Evolutionary conservation across 2,113 vertebrate genomes (phyloP).

Genomic region (Etheostoma cragini): DNA sequence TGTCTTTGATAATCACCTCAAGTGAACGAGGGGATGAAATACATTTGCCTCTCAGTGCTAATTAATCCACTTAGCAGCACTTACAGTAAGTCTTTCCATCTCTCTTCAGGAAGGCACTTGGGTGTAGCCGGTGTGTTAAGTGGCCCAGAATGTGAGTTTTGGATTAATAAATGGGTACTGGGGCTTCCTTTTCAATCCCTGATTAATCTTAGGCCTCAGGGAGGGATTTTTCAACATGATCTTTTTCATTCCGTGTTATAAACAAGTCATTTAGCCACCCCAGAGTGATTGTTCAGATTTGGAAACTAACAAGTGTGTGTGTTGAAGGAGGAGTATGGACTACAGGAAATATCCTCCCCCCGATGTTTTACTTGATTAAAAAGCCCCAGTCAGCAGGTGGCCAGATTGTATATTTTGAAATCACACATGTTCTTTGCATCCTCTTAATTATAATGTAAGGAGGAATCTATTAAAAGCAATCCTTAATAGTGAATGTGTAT

Average conservation of each 20-base stretch:
- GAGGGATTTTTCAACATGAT: conserved; percentile 38
- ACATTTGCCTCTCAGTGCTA: conserved; percentile 1
- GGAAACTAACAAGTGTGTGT: conserved; percentile 2
- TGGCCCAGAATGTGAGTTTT: background rate
- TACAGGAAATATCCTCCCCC: background rate
- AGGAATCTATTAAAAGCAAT: background rate
- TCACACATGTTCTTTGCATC: background rate
- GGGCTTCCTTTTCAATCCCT: conserved; percentile 6
- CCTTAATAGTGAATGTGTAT: background rate
- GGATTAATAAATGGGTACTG: conserved; percentile 23
- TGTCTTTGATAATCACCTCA: conserved; percentile 20
- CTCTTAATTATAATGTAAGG: background rate
- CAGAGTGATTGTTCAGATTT: conserved; percentile 8
- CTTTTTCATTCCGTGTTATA: conserved; percentile 11
- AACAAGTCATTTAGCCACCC: conserved; percentile 29
- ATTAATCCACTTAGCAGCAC: conserved; percentile 24
- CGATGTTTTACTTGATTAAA: background rate
- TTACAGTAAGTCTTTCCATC: background rate
- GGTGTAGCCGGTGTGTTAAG: background rate
- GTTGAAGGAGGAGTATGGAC: background rate
- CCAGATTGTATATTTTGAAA: conserved; percentile 11
- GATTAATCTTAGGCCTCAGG: conserved; percentile 15
- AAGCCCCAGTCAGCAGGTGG: background rate
- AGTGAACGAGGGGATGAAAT: conserved; percentile 3
- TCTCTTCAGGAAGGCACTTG: conserved; percentile 1